Evolutionary conservation across 2,888 invertebrate species (phyloP), one percentile per base, ranked within the genome.

Genomic region (Orthonychiurus folsomi): DNA sequence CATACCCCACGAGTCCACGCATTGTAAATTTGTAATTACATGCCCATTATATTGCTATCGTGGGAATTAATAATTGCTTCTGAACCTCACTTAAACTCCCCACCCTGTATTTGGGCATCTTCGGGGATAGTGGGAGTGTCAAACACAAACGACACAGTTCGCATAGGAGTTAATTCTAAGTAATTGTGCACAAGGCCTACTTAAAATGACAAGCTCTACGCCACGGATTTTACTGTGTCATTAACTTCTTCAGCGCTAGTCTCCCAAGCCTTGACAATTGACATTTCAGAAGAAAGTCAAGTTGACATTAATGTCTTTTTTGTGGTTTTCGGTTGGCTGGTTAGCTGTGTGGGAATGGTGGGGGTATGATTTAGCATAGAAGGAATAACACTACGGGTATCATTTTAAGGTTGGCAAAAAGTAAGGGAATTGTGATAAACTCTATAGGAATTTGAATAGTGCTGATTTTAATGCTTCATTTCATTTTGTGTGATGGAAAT

Each of bases 201-300:
- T 37, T 37, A 37, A 37, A 5, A 37, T 37, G 37, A 37, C 37
- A 15, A 37, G 37, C 37, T 9, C 37, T 37, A 9, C 37, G 9
- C 5, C 37, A 37, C 37, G 15, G 9, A 15, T 15, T 9, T 15
- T 5, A 15, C 5, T 15, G 37, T 9, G 37, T 37, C 9, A 37
- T 37, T n/a, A n/a, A n/a, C n/a, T n/a, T n/a, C n/a, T n/a, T n/a
- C n/a, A n/a, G n/a, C n/a, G n/a, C n/a, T n/a, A n/a, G n/a, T n/a
- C n/a, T n/a, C n/a, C n/a, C n/a, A n/a, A n/a, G n/a, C n/a, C n/a
- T 37, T 37, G 37, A 37, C 37, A 37, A 37, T 37, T 37, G 37
- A 37, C 37, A 15, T 37, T 37, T 37, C 15, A 9, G n/a, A n/a
- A 9, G 37, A 37, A 37, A 37, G 37, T 37, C 37, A 37, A 37